Base-by-base conservation (phyloP, 2,797 vertebrate species). In the Neoniphon sammara region DNA sequence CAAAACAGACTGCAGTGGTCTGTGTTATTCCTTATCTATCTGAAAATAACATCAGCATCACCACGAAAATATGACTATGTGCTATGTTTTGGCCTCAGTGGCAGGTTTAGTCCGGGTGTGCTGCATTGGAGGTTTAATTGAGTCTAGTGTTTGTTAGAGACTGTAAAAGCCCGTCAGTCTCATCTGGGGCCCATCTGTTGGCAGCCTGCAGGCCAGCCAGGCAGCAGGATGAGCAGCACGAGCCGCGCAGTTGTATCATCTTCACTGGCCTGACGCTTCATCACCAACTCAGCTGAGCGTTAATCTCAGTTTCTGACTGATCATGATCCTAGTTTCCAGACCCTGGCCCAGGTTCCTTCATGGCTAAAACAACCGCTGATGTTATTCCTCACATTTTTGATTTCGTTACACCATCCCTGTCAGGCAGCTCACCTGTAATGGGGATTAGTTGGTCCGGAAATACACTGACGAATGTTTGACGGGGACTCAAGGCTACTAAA, bases 111-210 rank as follows among this genome's bases (percentile, higher is more conserved):
- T 46, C n/a, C 46, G 30, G 55, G 17, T 44, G 62, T 52, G 73
- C 73, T 66, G 73, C 81, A 36, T 87, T 59, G 80, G 75, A 66
- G 75, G 92, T 84, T 66, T 77, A 80, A 50, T 88, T 56, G 69
- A 83, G 66, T 86, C 67, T 80, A 69, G 36, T 44, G 70, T 86
- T 86, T 82, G 82, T 88, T 73, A 36, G 85, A 73, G 80, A 77
- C 85, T 50, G 71, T 85, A 77, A 81, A 84, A 83, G 85, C 63
- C 66, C 63, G 11, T 78, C 55, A 49, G 73, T 72, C 67, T 75
- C 64, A 85, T 92, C 78, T 92, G 89, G 85, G 72, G 66, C 82
- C 84, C 84, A 91, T 87, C 90, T 92, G 86, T 91, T 87, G 70
- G 78, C 66, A 69, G 64, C 71, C 67, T 68, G 80, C 21, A 69